Evolutionary conservation across 2,888 invertebrate genomes (phyloP), one percentile per base, ranked within the genome.

Genomic region (Drosophila macrospina): DNA sequence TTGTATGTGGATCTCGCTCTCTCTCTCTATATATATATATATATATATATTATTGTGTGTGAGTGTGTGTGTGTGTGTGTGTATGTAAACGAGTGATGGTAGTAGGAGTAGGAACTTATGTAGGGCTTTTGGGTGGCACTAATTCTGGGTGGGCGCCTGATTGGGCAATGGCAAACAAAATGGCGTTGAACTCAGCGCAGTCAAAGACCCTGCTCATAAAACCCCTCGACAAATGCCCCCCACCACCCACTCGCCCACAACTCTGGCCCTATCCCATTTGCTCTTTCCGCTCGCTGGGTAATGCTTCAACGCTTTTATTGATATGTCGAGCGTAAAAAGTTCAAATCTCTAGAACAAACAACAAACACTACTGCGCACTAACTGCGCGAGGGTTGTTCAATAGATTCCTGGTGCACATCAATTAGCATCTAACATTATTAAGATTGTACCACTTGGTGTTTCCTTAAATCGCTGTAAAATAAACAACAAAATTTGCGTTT

Each of bases 141-240:
- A 42, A 59, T 48, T 69, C 60, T 62, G 45, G 59, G 63, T 70
- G 77, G 60, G 61, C 64, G 68, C 71, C 65, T 60, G 72, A 68
- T 79, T 80, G 64, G 60, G 80, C 66, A 74, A 64, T 45, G 52
- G 69, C 69, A 78, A 78, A 78, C 79, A 79, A 81, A 82, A 80
- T 83, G 80, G 83, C 80, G 80, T 71, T 80, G 80, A 80, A 82
- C 80, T 71, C 57, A 13, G 32, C 28, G 63, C 71, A 77, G 77
- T 71, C 74, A 74, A 75, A 74, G 76, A 71, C 75, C 73, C 56
- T 45, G 34, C 54, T 24, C 32, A 36, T 48, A 34, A 34, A 26
- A 24, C 24, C 41, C 39, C 20, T 45, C 37, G 32, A 44, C 51
- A 42, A 44, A 51, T 36, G n/a, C n/a, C n/a, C n/a, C 48, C 26